Evolutionary conservation across 30 jellyfish, hydroid and myxozoan genomes (phyloP).

Genomic region (Cassiopea andromeda): DNA sequence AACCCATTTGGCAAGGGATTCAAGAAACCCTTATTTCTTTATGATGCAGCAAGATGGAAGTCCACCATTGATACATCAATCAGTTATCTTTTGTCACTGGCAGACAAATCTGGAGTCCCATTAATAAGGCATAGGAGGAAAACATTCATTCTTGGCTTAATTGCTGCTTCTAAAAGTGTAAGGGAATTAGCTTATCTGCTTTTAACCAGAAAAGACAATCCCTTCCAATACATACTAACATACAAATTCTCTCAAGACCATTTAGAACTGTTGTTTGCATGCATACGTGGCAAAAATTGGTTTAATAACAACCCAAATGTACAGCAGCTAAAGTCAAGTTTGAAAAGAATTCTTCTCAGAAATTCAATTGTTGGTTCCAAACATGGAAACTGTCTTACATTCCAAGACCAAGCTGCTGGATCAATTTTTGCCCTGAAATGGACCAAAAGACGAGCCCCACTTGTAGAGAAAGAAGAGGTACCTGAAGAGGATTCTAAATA

Average conservation of each 20-base stretch:
- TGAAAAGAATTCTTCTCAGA: conserved; percentile 41
- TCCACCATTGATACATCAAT: conserved; percentile 11
- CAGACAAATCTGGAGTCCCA: conserved; percentile 30
- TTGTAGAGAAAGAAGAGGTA: background rate
- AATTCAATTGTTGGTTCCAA: conserved; percentile 56
- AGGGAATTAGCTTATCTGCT: conserved; percentile 29
- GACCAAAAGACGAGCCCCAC: conserved; percentile 43
- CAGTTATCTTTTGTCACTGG: conserved; percentile 19
- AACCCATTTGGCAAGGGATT: conserved; percentile 53
- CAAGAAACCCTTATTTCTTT: conserved; percentile 30
- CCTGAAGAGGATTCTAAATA: conserved; percentile 7
- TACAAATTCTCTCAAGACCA: conserved; percentile 71
- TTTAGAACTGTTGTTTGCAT: conserved; percentile 67
- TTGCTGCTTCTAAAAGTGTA: conserved; percentile 22
- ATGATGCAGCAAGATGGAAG: conserved; percentile 19
- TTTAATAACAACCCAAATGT: conserved; percentile 64
- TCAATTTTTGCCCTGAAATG: conserved; percentile 39
- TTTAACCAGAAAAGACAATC: conserved; percentile 39
- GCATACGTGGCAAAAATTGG: conserved; percentile 51
- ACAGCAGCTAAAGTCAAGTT: conserved; percentile 35
- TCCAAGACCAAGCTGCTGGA: conserved; percentile 35
- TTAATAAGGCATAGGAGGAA: conserved; percentile 42
- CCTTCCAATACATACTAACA: conserved; percentile 65
- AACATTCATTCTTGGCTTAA: conserved; percentile 60
- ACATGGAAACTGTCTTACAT: conserved; percentile 22